A percentile compares a stretch with the other conserved stretches of the same genome.
Evolutionary conservation across 2,113 vertebrate genomes (phyloP).

Genomic region (Solea senegalensis): DNA sequence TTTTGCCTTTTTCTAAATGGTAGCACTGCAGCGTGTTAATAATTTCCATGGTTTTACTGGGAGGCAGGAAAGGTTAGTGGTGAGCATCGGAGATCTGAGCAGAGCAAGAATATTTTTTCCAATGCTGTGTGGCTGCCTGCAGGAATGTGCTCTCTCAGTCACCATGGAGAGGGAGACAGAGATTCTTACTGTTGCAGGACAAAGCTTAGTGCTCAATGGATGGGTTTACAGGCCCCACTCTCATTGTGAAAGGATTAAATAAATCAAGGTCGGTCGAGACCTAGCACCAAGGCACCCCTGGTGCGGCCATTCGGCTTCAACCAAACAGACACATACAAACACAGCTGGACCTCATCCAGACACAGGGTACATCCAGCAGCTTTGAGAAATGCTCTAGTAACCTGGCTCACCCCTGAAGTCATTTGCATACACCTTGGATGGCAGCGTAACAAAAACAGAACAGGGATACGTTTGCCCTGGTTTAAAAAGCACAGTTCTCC

Average conservation of each 20-base stretch:
- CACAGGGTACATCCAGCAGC: slow-evolving; percentile 44
- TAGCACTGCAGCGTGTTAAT: slow-evolving; percentile 43
- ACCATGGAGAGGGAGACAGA: slow-evolving; percentile 74
- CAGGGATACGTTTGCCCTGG: too few relatives aligned
- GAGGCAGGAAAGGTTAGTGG: slow-evolving; percentile 54
- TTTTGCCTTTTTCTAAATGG: slow-evolving; percentile 12
- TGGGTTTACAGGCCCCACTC: slow-evolving; percentile 70
- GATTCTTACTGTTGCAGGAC: slow-evolving; percentile 75
- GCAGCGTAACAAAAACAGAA: slow-evolving; percentile 12
- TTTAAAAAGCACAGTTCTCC: too few relatives aligned
- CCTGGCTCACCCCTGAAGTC: slow-evolving; percentile 47
- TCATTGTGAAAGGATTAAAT: slow-evolving; percentile 77
- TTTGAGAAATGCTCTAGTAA: slow-evolving; percentile 45
- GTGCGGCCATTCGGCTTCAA: slow-evolving; percentile 48
- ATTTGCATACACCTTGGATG: slow-evolving; percentile 64
- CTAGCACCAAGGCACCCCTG: slow-evolving; percentile 46
- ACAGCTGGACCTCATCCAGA: slow-evolving; percentile 58
- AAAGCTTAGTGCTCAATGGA: slow-evolving; percentile 74
- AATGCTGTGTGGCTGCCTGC: slow-evolving; percentile 57
- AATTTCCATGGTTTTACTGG: slow-evolving; percentile 59
- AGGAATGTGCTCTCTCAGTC: slow-evolving; percentile 79
- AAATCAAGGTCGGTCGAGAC: slow-evolving; percentile 73
- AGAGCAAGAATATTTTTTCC: slow-evolving; percentile 56
- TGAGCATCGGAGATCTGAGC: slow-evolving; percentile 42
- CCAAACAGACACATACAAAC: slow-evolving; percentile 68